These are phyloP conservation scores for Drosophila albomicans DNA, from an alignment of 1,140 invertebrate species.

Conservation along the genomic window DNA sequence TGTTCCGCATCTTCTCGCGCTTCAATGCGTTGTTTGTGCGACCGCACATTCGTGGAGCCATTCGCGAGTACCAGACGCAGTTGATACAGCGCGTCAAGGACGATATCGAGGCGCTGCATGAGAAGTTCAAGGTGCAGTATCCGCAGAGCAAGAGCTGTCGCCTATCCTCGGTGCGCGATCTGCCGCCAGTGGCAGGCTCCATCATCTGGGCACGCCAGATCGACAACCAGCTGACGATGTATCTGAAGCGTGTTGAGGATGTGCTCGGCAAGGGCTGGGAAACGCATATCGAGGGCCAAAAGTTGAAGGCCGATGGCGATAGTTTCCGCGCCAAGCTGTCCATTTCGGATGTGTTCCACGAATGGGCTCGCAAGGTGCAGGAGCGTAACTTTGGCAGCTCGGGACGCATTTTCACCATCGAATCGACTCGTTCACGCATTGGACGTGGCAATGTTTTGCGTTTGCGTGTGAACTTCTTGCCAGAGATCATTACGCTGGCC, in stretches of 20 bases:
- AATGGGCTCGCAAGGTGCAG: conserved; percentile 98
- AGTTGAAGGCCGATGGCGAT: conserved; percentile 98
- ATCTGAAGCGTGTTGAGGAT: conserved; percentile 98
- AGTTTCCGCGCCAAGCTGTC: conserved; percentile 98
- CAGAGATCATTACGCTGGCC: conserved; percentile 98
- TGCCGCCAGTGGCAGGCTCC: conserved; percentile 98
- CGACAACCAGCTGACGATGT: conserved; percentile 98
- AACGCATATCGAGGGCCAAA: conserved; percentile 99
- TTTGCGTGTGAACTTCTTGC: conserved; percentile 98
- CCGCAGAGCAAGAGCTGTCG: conserved; percentile 95
- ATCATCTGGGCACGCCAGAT: conserved; percentile 99
- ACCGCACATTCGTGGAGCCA: conserved; percentile 99
- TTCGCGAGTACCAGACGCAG: conserved; percentile 99
- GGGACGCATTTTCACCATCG: conserved; percentile 97
- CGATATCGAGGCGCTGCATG: conserved; percentile 98
- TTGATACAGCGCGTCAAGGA: conserved; percentile 99
- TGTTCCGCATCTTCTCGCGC: conserved; percentile 99
- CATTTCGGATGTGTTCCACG: conserved; percentile 98
- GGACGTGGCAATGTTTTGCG: conserved; percentile 96
- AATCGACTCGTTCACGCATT: conserved; percentile 91
- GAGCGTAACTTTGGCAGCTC: conserved; percentile 97
- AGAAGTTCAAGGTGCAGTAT: conserved; percentile 99
- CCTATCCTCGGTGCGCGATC: conserved; percentile 95
- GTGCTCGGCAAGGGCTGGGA: conserved; percentile 99
- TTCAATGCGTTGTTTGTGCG: conserved; percentile 99